Evolutionary conservation across 2,113 vertebrate species (phyloP).

Genomic region (Larimichthys polyactis): DNA sequence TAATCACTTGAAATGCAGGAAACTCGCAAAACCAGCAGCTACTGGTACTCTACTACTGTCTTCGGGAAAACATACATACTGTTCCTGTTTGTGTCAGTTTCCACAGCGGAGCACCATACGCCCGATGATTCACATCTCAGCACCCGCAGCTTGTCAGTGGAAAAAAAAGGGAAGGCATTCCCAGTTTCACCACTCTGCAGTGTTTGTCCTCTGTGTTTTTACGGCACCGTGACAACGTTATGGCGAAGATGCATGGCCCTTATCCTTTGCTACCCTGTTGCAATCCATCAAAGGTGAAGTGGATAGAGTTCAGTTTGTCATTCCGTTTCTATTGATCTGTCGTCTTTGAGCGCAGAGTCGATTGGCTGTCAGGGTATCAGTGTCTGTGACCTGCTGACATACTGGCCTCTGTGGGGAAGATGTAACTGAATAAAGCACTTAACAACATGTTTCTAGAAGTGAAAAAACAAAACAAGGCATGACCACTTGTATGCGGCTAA

Average conservation of each 20-base stretch:
- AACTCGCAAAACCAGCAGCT: background rate
- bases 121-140: constrained; percentile 23
- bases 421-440: constrained; percentile 20
- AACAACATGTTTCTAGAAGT: background rate
- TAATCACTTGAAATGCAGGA: background rate
- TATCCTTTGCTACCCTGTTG: constrained; percentile 18
- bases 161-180: constrained; percentile 4
- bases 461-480: constrained; percentile 1
- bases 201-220: constrained; percentile 18
- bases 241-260: constrained; percentile 35
- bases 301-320: constrained; percentile 61
- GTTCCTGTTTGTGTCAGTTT: background rate
- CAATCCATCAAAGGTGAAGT: constrained; percentile 60
- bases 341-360: constrained; percentile 22
- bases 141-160: constrained; percentile 14
- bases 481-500: constrained; percentile 37
- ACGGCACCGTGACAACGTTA: constrained; percentile 21
- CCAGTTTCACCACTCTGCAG: constrained; percentile 25
- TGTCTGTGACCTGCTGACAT: constrained; percentile 43
- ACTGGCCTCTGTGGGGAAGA: background rate
- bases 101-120: background rate
- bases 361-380: constrained; percentile 29
- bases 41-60: background rate
- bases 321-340: constrained; percentile 50
- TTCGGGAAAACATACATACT: background rate